These are phyloP conservation scores for Planococcus citri DNA, from an alignment of 1,140 invertebrate species.

Conservation along the genomic window DNA sequence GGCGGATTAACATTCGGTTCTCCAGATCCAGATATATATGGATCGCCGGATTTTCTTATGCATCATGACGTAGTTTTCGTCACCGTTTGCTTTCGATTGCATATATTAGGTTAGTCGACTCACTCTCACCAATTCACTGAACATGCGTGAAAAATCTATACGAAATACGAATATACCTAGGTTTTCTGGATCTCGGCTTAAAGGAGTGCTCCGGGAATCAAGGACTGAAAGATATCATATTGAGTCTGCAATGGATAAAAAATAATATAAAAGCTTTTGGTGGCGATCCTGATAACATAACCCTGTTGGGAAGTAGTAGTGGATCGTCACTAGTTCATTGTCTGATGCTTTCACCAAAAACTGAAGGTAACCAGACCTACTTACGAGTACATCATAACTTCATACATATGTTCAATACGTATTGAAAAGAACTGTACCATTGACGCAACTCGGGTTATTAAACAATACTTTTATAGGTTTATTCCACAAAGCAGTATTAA, in stretches of 20 bases:
- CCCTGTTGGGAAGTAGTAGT: conserved; percentile 84
- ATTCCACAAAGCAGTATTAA: not conserved
- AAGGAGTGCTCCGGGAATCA: conserved; percentile 48
- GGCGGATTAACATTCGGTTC: not conserved
- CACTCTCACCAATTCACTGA: too few species aligned
- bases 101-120: not conserved
- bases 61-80: not conserved
- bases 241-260: conserved; percentile 73
- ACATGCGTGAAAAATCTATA: too few species aligned
- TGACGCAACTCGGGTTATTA: not conserved
- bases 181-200: not conserved
- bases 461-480: not conserved
- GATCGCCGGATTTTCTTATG: not conserved
- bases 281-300: conserved; percentile 69
- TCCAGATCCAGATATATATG: not conserved
- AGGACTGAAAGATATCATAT: conserved; percentile 77
- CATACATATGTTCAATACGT: too few species aligned
- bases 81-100: not conserved
- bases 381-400: too few species aligned
- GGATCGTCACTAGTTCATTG: conserved; percentile 84
- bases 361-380: conserved; percentile 35
- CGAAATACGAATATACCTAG: not conserved
- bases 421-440: not conserved
- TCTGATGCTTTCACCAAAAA: conserved; percentile 67
- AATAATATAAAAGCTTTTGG: conserved; percentile 73